Percentiles rank a stretch among this genome's conserved stretches.
Evolutionary conservation across 2,113 vertebrate species (phyloP).

Genomic region (Pitta sordida): DNA sequence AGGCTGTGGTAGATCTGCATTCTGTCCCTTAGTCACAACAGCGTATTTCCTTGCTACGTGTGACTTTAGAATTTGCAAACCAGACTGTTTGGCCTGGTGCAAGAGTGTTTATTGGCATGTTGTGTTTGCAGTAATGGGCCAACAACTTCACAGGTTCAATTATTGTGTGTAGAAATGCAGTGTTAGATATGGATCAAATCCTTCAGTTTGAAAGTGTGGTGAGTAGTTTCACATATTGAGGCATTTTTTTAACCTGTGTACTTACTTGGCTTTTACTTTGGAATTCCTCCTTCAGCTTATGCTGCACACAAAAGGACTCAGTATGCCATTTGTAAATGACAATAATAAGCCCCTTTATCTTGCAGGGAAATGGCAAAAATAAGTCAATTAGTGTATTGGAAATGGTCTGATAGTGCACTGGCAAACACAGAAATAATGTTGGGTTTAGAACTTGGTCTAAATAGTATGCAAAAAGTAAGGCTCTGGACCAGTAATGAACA

Average conservation of each 20-base stretch:
- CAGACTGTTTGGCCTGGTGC: background rate
- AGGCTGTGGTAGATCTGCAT: background rate
- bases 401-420: background rate
- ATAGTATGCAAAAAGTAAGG: constrained; percentile 1
- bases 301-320: background rate
- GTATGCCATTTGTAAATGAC: background rate
- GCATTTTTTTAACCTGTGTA: background rate
- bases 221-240: background rate
- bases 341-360: background rate
- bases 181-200: background rate
- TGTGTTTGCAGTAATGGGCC: background rate
- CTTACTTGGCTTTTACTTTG: background rate
- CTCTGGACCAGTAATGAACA: constrained; percentile 31
- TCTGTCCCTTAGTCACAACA: background rate
- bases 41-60: accelerated
- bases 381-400: background rate
- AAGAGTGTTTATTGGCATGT: background rate
- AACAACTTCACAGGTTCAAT: background rate
- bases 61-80: background rate
- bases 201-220: background rate
- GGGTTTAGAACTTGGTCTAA: background rate
- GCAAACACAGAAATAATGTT: background rate
- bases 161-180: background rate
- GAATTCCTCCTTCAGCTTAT: background rate
- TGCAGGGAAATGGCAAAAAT: background rate